Evolutionary conservation across 2,113 vertebrate genomes (phyloP), one percentile per base, ranked within the genome.

Genomic region (Pachyramphus minor): DNA sequence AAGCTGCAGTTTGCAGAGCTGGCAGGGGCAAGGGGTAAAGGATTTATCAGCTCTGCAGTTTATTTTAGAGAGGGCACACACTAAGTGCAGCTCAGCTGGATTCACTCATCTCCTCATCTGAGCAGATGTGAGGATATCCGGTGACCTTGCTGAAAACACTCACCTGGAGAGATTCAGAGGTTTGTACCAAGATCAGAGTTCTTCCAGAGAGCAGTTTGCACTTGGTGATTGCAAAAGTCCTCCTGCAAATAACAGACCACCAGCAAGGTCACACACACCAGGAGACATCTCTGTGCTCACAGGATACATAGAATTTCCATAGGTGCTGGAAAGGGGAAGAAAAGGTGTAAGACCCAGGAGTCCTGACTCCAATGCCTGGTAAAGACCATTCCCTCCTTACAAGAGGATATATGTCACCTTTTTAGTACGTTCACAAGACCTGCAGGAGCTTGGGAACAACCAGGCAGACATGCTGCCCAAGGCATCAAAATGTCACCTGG

Each of bases 101-200:
- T 91, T 92, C 86, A 89, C 62, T 97, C 87, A 89, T 76, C 88
- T 82, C 69, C 73, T 84, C 35, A 37, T 92, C 45, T 18, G 60
- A 93, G 81, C 86, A 92, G 74, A 93, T 85, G 88, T 49, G 86
- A 89, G 86, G 88, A 76, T 67, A 90, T 84, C 85, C 83, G 8
- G 58, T 85, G 75, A 95, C 80, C 86, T 77, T 62, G 82, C 19
- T 87, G 93, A 97, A 96, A 97, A 90, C 93, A 71, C 59, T 97
- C 89, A 91, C 94, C 90, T 91, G 74, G 44, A 59, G 69, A 87
- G 75, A 79, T 45, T 87, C 84, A 47, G 66, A 82, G 31, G 71
- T 86, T 94, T 89, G 42, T 85, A 95, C 67, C 12, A 25, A 84
- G 79, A 68, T 20, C 74, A 82, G 80, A 77, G 41, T 17, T 84